These are phyloP conservation scores for Gopherus flavomarginatus DNA, from an alignment of 2,113 vertebrate species.

Conservation along the genomic window DNA sequence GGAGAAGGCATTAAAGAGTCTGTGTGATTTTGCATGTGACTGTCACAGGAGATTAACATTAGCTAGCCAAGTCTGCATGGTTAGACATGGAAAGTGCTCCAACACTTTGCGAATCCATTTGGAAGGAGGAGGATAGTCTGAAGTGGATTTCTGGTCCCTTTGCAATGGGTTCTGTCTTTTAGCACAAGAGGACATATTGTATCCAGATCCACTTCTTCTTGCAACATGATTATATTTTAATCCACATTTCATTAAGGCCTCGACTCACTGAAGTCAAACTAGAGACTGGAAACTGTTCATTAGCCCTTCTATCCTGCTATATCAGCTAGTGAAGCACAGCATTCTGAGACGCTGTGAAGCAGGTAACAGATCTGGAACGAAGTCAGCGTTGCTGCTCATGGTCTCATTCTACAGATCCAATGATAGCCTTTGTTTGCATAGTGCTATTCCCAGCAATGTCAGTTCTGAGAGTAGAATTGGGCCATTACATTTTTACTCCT, in stretches of 20 bases:
- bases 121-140: not conserved
- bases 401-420: not conserved
- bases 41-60: not conserved
- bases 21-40: not conserved
- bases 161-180: not conserved
- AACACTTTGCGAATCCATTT: not conserved
- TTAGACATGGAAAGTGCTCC: not conserved
- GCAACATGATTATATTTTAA: not conserved
- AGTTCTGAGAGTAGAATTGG: not conserved
- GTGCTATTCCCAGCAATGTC: not conserved
- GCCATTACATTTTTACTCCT: not conserved
- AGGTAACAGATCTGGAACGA: not conserved
- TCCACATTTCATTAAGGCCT: not conserved
- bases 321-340: not conserved
- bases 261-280: not conserved
- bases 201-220: not conserved
- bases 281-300: not conserved
- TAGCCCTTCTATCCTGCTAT: not conserved
- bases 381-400: not conserved
- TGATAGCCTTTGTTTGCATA: not conserved
- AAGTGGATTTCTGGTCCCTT: not conserved
- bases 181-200: not conserved
- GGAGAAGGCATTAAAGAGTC: not conserved
- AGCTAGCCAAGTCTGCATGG: not conserved
- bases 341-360: not conserved